A percentile compares a stretch with the other conserved stretches of the same genome.
Conservation (phyloP, 1,140 invertebrate species). For the Pseudomyrmex pallidus region DNA sequence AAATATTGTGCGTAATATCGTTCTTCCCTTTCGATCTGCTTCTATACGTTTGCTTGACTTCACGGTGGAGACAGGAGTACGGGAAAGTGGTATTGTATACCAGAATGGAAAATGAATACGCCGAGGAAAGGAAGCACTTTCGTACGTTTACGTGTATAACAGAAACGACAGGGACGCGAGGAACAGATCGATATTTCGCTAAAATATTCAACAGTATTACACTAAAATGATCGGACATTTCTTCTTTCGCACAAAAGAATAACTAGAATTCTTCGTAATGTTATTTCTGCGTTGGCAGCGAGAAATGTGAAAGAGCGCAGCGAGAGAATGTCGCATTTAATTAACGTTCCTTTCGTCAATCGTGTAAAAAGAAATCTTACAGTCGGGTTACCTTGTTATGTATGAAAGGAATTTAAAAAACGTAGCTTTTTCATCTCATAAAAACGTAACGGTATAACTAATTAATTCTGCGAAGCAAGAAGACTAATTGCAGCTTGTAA, state of each 20-base stretch:
- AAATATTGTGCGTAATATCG: slow-evolving; percentile 72
- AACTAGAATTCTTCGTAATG: slow-evolving; percentile 21
- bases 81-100: slow-evolving; percentile 3
- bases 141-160: slow-evolving; percentile 43
- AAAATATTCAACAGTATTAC: slow-evolving; percentile 12
- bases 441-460: slow-evolving; percentile 39
- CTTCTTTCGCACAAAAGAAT: background rate
- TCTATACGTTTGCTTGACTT: slow-evolving; percentile 10
- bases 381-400: background rate
- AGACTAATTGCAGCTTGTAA: slow-evolving; percentile 12
- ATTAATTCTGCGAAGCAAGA: slow-evolving; percentile 23
- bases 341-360: slow-evolving; percentile 25
- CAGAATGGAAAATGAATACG: slow-evolving; percentile 46
- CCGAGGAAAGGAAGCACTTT: background rate
- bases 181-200: slow-evolving; percentile 57
- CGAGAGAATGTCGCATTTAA: slow-evolving; percentile 24
- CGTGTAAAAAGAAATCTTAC: slow-evolving; percentile 9
- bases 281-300: background rate
- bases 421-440: slow-evolving; percentile 24
- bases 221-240: slow-evolving; percentile 58
- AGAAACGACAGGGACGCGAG: slow-evolving; percentile 12
- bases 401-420: slow-evolving; percentile 36
- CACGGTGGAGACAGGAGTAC: background rate
- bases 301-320: background rate
- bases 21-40: background rate